Base-by-base conservation (phyloP, 2,797 vertebrate genomes). In the Simalia tracyae region DNA sequence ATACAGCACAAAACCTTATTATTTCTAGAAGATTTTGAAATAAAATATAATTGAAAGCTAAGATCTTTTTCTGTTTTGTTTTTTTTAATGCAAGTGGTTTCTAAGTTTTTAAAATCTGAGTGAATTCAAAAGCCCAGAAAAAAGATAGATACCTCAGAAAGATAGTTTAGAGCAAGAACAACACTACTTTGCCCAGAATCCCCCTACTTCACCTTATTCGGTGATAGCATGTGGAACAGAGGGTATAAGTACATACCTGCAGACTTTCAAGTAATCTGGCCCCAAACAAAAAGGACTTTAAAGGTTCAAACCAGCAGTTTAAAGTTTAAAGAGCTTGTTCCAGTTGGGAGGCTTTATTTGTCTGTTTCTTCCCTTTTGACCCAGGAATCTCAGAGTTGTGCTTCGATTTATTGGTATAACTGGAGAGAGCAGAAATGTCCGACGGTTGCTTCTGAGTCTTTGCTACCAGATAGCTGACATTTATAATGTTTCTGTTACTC, bases 391-490 rank as follows among this genome's bases (percentile, higher is more conserved):
- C 84, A 95, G 91, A 89, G 54, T 92, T 66, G 63, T 94, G 19
- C 68, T 92, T 91, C 92, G 84, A 87, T 98, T 97, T 94, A 92
- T 97, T 91, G 96, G 96, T 72, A 60, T 96, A 88, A 96, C 97
- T 56, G 97, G 95, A 56, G 94, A 97, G 59, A 97, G 95, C 94
- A 97, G 96, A 96, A 97, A 96, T 28, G 76, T 97, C 19, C 26
- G 50, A 8, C 93, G 97, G 81, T 72, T 97, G 64, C 94, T 97
- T 8, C 95, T 97, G 94, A 97, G 91, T 89, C 92, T 98, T 36
- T 98, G 97, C 93, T 95, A 84, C 85, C 96, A 97, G 92, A 94
- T 97, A 94, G 95, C 92, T 84, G 94, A 95, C 90, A 88, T 96
- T 93, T 98, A 96, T 93, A 92, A 95, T 72, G 91, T 95, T 85